Base-by-base conservation (phyloP, 1,140 invertebrate genomes). In the Drosophila rufa region DNA sequence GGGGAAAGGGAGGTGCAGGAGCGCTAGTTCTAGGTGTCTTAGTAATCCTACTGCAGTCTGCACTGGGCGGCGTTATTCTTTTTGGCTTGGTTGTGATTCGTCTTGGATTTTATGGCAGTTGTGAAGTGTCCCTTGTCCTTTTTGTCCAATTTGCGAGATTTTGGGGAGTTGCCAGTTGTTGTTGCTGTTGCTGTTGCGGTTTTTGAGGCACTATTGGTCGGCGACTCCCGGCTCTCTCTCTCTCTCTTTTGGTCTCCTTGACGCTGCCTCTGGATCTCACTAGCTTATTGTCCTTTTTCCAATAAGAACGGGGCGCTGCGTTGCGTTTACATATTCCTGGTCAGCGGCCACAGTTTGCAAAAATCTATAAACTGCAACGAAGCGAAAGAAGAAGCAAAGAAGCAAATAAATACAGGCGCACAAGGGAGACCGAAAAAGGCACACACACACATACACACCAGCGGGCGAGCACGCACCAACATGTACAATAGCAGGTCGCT, bases 321-420 rank as follows among this genome's bases (percentile, higher is more conserved):
- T 90, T 80, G 77, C 59, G 79, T 85, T 92, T 92, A 92, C 91
- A 92, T 92, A 92, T 92, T 92, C 87, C 82, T 80, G 56, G 78
- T 86, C 74, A 74, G 79, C 84, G 77, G 81, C 61, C 85, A 80
- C 80, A 89, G 74, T 85, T 76, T 85, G 86, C 86, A 86, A 92
- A 92, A 92, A 91, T 92, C 87, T 84, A 92, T 92, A 92, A 92
- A 92, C 91, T 92, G 91, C 86, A 92, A 92, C 79, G 82, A 92
- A 86, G 58, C 42, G 50, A 62, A 75, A 75, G 50, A 71, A 65
- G 71, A 68, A 62, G 68, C 43, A 78, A 61, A 74, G 68, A 75
- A 81, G 61, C 75, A 82, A 78, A 84, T 83, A 79, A 87, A 87
- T 81, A 79, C 58, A 79, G 61, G 78, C 57, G 51, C 82, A 84